Percentiles rank a stretch among this genome's conserved stretches.
These are phyloP conservation scores for Neotoma lepida DNA, from an alignment of 2,113 vertebrate species.

Conservation along the genomic window DNA sequence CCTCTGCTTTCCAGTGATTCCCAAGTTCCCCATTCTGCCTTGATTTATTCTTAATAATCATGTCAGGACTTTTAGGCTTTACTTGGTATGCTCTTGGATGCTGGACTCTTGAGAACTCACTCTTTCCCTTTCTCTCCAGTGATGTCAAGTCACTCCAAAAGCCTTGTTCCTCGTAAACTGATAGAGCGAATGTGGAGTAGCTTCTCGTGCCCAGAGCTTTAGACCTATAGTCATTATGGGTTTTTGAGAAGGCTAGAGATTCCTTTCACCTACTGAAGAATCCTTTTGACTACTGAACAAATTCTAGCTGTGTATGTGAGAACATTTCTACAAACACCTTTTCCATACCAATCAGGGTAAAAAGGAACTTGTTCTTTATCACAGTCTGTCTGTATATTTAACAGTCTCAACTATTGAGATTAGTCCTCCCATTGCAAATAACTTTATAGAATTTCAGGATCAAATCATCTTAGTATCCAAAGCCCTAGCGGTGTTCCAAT, in stretches of 20 bases:
- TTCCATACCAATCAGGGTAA: not conserved
- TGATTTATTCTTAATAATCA: not conserved
- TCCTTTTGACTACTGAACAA: not conserved
- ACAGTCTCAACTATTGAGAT: not conserved
- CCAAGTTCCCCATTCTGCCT: not conserved
- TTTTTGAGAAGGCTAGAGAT: not conserved
- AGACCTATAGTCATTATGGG: not conserved
- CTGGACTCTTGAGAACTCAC: not conserved
- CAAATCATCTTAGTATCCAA: not conserved
- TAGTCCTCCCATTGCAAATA: not conserved
- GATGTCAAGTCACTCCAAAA: not conserved
- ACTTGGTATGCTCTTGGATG: not conserved
- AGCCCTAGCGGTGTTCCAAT: not conserved
- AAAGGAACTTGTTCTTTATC: not conserved
- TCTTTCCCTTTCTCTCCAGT: not conserved
- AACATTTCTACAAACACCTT: not conserved
- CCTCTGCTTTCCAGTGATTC: slow-evolving; percentile 10
- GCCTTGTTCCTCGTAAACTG: not conserved
- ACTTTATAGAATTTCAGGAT: not conserved
- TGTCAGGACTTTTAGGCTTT: too few relatives aligned
- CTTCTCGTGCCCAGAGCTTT: too few relatives aligned
- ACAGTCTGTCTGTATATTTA: not conserved
- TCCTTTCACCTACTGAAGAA: accelerated
- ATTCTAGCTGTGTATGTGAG: not conserved
- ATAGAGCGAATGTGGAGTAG: accelerated